Base-by-base conservation (phyloP, 2,113 vertebrate species). In the Tor tambroides region DNA sequence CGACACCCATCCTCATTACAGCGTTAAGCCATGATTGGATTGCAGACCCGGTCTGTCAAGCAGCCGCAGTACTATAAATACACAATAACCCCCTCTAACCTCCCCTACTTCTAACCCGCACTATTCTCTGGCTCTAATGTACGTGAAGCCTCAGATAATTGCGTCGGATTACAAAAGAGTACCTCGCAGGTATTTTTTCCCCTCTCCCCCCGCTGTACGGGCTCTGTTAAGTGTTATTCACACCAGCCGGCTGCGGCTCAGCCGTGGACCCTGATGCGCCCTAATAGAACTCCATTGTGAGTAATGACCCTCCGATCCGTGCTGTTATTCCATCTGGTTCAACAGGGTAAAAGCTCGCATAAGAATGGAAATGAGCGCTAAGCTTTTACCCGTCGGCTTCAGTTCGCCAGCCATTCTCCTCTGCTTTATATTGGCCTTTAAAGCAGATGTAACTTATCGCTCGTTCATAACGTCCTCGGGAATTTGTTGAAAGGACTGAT, bases 121-220 rank as follows among this genome's bases (percentile, higher is more conserved):
- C 83, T 67, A 91, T 91, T 91, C 91, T 92, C 91, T 90, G 84
- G 87, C 91, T 93, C 92, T 95, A 93, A 94, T 94, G 93, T 92
- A 93, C 87, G 84, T 92, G 93, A 94, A 94, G 91, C 92, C 80
- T 87, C 85, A 88, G 87, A 91, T 94, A 94, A 95, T 94, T 92
- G 92, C 90, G 89, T 90, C 91, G 86, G 89, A 94, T 93, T 92
- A 92, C 92, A 93, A 91, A 92, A 91, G 92, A 87, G 90, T 7
- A 65, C 72, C 19, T 87, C 83, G 89, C 81, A 83, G 87, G 75
- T 87, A 77, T 81, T 91, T 92, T 91, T 92, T 92, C 90, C 80
- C 87, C 41, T 85, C 86, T 82, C 72, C 59, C 32, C 69, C 26
- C 32, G 84, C 88, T 63, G 10, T 91, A 89, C 89, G 89, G 89